Evolutionary conservation across 2,113 vertebrate genomes (phyloP).

Genomic region (Hypocryptadius cinnamomeus): DNA sequence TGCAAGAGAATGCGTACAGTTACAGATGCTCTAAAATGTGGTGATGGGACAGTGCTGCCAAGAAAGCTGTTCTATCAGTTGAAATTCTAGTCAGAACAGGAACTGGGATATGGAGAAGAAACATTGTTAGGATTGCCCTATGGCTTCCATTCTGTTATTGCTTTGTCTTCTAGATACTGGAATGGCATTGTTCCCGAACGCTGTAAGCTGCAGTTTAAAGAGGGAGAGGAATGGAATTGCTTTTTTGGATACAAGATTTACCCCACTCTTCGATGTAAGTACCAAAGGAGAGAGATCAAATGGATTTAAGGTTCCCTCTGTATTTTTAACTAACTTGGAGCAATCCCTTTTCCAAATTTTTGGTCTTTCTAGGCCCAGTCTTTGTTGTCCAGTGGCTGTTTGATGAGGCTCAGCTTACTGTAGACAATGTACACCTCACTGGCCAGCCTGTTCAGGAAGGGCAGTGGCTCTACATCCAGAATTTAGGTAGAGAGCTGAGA

Average conservation of each 20-base stretch:
- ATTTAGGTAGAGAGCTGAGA: constrained; percentile 88
- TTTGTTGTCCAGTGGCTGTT: constrained; percentile 99
- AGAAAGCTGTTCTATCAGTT: neutral
- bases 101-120: neutral
- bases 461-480: constrained; percentile 97
- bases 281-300: neutral
- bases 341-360: neutral
- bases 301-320: neutral
- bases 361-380: constrained; percentile 78
- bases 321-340: neutral
- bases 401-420: constrained; percentile 93
- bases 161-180: constrained; percentile 83
- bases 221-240: constrained; percentile 97
- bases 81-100: neutral
- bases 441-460: constrained; percentile 95
- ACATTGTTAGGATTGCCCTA: neutral
- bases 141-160: neutral
- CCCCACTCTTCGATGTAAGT: constrained; percentile 91
- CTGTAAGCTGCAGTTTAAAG: constrained; percentile 82
- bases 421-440: constrained; percentile 94
- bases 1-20: neutral
- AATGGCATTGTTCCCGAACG: constrained; percentile 87
- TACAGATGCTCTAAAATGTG: neutral
- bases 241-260: constrained; percentile 98
- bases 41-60: neutral